A percentile compares a stretch with the other conserved stretches of the same genome.
Evolutionary conservation across 1,140 invertebrate genomes (phyloP).

Genomic region (Acromyrmex charruanus): DNA sequence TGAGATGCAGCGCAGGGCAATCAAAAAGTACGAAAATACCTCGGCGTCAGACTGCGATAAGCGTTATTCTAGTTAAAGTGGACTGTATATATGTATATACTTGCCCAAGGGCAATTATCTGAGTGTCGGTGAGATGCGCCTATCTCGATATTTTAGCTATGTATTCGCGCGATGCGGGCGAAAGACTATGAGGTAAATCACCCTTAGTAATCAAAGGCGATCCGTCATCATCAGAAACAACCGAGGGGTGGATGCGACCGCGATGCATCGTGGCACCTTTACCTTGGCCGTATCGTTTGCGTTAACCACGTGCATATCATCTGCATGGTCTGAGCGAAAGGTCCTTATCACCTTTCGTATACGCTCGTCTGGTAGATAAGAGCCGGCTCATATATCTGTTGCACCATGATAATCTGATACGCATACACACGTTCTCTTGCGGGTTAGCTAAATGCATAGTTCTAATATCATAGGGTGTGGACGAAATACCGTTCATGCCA

Average conservation of each 20-base stretch:
- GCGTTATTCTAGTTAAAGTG: conserved; percentile 59
- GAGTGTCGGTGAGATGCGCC: conserved; percentile 51
- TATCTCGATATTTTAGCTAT: neutral
- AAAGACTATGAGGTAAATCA: conserved; percentile 75
- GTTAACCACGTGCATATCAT: conserved; percentile 47
- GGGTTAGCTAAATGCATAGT: conserved; percentile 51
- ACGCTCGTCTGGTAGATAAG: conserved; percentile 60
- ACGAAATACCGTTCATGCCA: conserved; percentile 14
- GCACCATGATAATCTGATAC: neutral
- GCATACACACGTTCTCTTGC: neutral
- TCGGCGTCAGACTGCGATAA: conserved; percentile 53
- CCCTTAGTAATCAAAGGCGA: conserved; percentile 75
- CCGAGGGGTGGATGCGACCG: conserved; percentile 27
- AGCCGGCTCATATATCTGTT: conserved; percentile 23
- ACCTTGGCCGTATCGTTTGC: neutral
- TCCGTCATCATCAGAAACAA: conserved; percentile 77
- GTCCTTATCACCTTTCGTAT: conserved; percentile 60
- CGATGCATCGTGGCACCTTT: conserved; percentile 19
- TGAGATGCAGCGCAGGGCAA: conserved; percentile 13
- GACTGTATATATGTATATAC: neutral
- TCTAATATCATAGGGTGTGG: conserved; percentile 62
- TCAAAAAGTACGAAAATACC: conserved; percentile 24
- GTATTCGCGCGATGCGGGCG: conserved; percentile 1
- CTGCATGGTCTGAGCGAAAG: conserved; percentile 15
- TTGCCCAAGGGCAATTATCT: conserved; percentile 67